Evolutionary conservation across 64 coral and sea anemone species (phyloP).

Genomic region (Montipora efflorescens): DNA sequence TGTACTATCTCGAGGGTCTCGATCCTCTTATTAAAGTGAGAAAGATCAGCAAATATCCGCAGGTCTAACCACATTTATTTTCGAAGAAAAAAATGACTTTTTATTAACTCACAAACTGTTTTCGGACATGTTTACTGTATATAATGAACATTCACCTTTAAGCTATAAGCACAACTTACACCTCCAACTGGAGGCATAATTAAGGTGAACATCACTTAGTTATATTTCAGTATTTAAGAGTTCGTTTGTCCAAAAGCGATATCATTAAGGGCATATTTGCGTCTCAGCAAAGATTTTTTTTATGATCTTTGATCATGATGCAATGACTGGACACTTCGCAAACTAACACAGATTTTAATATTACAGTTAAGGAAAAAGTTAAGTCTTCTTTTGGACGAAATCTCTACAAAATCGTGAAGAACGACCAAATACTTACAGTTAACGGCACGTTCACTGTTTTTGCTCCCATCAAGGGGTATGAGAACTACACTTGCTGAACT

Average conservation of each 20-base stretch:
- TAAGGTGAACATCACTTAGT: background rate
- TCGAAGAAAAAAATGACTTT: too few species aligned
- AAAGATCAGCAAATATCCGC: too few species aligned
- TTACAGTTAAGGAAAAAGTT: too few species aligned
- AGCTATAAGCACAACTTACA: too few species aligned
- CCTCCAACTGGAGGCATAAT: background rate
- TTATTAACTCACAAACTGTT: too few species aligned
- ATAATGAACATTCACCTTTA: too few species aligned
- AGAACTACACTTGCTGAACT: conserved; percentile 27
- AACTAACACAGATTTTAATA: too few species aligned
- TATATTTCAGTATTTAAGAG: background rate
- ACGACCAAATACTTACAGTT: conserved; percentile 50
- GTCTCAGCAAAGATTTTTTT: background rate
- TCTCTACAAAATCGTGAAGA: too few species aligned
- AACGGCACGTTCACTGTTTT: conserved; percentile 75
- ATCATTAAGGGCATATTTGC: background rate
- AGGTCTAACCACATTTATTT: too few species aligned
- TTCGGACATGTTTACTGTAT: too few species aligned
- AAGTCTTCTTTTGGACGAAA: background rate
- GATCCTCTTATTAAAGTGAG: too few species aligned
- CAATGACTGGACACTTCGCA: background rate
- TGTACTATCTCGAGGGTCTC: too few species aligned
- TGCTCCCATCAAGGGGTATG: conserved; percentile 82
- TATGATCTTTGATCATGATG: background rate
- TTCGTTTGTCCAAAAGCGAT: background rate